phyloP scores from a whole-genome alignment of 2,797 vertebrate species.

The Darevskia nairensis region DNA sequence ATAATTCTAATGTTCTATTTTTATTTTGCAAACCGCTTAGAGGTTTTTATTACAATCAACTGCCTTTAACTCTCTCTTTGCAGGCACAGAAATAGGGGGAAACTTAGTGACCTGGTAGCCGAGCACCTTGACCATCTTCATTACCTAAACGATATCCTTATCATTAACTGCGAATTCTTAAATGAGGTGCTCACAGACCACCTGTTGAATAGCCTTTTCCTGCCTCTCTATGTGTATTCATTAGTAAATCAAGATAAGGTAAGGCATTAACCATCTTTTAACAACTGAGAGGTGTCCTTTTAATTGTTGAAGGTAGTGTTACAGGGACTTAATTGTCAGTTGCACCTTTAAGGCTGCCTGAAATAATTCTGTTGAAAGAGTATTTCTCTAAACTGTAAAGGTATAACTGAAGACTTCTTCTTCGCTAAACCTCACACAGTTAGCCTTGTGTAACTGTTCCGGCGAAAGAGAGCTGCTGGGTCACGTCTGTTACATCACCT shows the following conservation, averaged over 20 bases:
- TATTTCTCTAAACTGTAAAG: neutral
- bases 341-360: neutral
- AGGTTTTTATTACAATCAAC: too few relatives aligned
- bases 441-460: neutral
- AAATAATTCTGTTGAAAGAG: neutral
- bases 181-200: constrained; percentile 97
- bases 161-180: constrained; percentile 98
- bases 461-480: fast-evolving
- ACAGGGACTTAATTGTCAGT: neutral
- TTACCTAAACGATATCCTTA: constrained; percentile 98
- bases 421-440: too few relatives aligned
- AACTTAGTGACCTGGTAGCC: constrained; percentile 94
- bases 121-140: constrained; percentile 99
- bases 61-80: neutral
- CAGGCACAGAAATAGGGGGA: constrained; percentile 95
- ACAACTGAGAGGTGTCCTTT: too few relatives aligned
- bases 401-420: neutral
- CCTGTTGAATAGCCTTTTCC: constrained; percentile 95
- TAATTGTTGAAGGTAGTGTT: neutral
- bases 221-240: constrained; percentile 96
- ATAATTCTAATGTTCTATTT: too few relatives aligned
- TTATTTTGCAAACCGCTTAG: too few relatives aligned
- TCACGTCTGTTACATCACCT: neutral
- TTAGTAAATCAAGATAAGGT: constrained; percentile 90
- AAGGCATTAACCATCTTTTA: constrained; percentile 24